Evolutionary conservation across 1,140 invertebrate genomes (phyloP).

Genomic region (Macrobrachium nipponense): DNA sequence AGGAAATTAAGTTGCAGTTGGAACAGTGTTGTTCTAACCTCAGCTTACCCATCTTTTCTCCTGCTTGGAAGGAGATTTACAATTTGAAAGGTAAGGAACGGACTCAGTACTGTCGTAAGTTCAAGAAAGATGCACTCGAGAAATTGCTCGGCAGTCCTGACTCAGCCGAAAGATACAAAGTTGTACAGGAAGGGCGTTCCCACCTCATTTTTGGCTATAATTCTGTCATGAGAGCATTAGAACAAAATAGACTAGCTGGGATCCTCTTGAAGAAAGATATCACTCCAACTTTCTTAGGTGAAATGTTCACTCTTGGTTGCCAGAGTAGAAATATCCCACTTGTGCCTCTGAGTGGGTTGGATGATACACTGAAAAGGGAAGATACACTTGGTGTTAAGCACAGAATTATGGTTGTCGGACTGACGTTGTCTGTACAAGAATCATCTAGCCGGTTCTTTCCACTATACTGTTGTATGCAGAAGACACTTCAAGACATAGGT

Average conservation of each 20-base stretch:
- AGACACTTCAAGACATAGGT: too few species aligned
- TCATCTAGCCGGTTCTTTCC: constrained; percentile 32
- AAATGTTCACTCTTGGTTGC: constrained; percentile 57
- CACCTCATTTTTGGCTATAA: constrained; percentile 61
- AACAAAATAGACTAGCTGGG: constrained; percentile 38
- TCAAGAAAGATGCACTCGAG: constrained; percentile 11
- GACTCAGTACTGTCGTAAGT: constrained; percentile 30
- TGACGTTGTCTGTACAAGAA: constrained; percentile 49
- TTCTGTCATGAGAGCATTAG: constrained; percentile 54
- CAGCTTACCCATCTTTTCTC: constrained; percentile 5
- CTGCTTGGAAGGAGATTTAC: constrained; percentile 57
- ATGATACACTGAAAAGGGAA: constrained; percentile 23
- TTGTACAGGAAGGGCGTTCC: constrained; percentile 32
- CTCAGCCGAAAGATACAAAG: neutral
- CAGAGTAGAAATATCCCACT: constrained; percentile 48
- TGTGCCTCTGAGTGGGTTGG: constrained; percentile 40
- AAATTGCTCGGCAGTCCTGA: constrained; percentile 5
- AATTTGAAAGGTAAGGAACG: constrained; percentile 39
- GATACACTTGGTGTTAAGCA: constrained; percentile 23
- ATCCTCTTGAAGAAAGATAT: constrained; percentile 56
- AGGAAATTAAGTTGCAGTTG: constrained; percentile 4
- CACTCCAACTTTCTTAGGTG: constrained; percentile 37
- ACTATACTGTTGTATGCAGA: constrained; percentile 17
- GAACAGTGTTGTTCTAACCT: constrained; percentile 27
- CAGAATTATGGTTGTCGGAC: constrained; percentile 52